phyloP scores from a whole-genome alignment of 2,797 vertebrate genomes.

The Trachurus trachurus region DNA sequence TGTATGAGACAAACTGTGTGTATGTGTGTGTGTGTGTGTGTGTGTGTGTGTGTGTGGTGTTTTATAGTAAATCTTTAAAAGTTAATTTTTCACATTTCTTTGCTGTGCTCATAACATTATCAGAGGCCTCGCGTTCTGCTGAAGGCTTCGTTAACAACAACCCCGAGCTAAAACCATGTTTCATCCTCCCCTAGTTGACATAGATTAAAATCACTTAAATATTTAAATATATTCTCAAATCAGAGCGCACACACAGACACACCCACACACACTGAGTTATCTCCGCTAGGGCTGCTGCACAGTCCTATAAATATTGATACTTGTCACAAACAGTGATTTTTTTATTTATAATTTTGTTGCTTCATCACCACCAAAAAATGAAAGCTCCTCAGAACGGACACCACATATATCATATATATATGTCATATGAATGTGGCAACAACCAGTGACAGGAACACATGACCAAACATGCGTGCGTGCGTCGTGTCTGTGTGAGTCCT shows the following conservation, averaged over 20 bases:
- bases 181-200: neutral
- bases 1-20: neutral
- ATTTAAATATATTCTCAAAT: slow-evolving; percentile 8
- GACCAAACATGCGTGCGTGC: too few relatives aligned
- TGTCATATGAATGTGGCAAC: too few relatives aligned
- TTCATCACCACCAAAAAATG: too few relatives aligned
- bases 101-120: neutral
- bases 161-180: neutral
- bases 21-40: neutral
- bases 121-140: neutral
- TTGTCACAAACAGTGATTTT: neutral
- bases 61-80: neutral
- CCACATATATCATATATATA: too few relatives aligned
- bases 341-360: too few relatives aligned
- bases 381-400: too few relatives aligned
- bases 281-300: neutral
- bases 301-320: neutral
- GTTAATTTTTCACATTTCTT: neutral
- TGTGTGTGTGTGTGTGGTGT: neutral
- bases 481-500: too few relatives aligned
- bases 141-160: neutral
- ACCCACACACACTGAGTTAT: neutral
- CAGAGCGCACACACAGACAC: neutral
- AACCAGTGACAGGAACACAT: too few relatives aligned
- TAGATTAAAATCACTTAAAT: neutral